These are phyloP conservation scores for Araneus ventricosus DNA, from an alignment of 1,140 invertebrate species.

Conservation along the genomic window DNA sequence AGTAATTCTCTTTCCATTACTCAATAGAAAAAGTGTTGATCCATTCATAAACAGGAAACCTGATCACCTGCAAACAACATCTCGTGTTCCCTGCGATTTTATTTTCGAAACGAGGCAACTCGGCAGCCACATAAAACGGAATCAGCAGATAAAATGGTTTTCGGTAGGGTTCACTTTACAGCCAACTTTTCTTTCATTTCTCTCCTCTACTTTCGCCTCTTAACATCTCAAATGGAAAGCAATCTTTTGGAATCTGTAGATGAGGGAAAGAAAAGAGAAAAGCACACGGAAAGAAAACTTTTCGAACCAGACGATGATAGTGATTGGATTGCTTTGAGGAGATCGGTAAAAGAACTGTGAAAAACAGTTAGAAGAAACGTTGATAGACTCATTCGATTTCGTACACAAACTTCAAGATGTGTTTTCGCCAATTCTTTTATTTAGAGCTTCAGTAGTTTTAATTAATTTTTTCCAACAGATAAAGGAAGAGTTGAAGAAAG, in stretches of 20 bases:
- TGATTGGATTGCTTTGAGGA: neutral
- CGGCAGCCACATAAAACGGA: neutral
- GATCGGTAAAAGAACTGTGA: neutral
- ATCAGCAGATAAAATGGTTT: neutral
- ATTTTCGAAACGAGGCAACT: neutral
- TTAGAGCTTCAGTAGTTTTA: neutral
- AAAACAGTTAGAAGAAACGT: neutral
- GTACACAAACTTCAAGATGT: neutral
- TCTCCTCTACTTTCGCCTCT: neutral
- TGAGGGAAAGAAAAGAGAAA: neutral
- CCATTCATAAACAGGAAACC: neutral
- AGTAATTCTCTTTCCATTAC: neutral
- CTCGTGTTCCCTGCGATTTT: neutral
- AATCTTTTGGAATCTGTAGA: neutral
- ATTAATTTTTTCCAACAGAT: neutral
- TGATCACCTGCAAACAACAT: neutral
- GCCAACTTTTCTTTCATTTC: neutral
- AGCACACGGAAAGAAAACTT: neutral
- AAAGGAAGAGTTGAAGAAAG: neutral
- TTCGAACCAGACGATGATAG: neutral
- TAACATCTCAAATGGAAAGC: constrained; percentile 23
- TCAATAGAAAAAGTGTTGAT: neutral
- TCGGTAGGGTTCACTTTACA: neutral
- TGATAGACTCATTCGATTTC: neutral
- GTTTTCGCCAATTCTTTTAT: neutral